phyloP scores from a whole-genome alignment of 2,797 vertebrate genomes.

The Arrhamphus sclerolepis region DNA sequence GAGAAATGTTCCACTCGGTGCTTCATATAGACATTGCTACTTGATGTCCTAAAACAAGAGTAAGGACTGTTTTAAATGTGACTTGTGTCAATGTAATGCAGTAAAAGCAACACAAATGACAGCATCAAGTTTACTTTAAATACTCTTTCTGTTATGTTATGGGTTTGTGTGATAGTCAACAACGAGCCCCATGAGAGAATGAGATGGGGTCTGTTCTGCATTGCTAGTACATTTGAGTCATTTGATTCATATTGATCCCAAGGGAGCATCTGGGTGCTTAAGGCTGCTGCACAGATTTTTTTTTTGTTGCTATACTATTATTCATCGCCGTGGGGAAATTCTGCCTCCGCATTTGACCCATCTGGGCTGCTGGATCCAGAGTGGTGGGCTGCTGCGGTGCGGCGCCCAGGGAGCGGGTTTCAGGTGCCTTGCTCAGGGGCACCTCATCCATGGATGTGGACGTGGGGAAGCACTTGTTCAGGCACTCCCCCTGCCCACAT shows the following conservation, averaged over 20 bases:
- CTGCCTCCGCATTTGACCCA: no score
- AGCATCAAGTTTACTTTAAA: conserved; percentile 17
- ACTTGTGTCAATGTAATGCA: conserved; percentile 28
- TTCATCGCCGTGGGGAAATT: no score
- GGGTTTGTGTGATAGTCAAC: conserved; percentile 13
- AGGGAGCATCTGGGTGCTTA: conserved; percentile 34
- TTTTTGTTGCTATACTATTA: no score
- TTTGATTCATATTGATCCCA: conserved; percentile 42
- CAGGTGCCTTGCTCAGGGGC: no score
- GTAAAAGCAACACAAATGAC: conserved; percentile 36
- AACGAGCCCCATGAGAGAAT: conserved; percentile 12
- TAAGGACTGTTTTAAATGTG: conserved; percentile 37
- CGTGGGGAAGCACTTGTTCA: no score
- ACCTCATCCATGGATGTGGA: no score
- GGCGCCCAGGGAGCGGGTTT: no score
- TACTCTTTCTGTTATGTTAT: conserved; percentile 28
- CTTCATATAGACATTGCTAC: conserved; percentile 44
- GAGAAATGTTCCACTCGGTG: conserved; percentile 39
- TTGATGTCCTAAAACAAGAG: conserved; percentile 18
- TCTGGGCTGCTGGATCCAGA: no score
- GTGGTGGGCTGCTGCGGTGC: no score
- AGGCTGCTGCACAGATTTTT: conserved; percentile 21
- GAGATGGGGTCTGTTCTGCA: conserved; percentile 10
- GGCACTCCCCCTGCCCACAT: no score
- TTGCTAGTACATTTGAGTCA: conserved; percentile 30